A percentile compares a stretch with the other conserved stretches of the same genome.
These are phyloP conservation scores for Caiman crocodilus DNA, from an alignment of 2,797 vertebrate genomes.

Conservation along the genomic window DNA sequence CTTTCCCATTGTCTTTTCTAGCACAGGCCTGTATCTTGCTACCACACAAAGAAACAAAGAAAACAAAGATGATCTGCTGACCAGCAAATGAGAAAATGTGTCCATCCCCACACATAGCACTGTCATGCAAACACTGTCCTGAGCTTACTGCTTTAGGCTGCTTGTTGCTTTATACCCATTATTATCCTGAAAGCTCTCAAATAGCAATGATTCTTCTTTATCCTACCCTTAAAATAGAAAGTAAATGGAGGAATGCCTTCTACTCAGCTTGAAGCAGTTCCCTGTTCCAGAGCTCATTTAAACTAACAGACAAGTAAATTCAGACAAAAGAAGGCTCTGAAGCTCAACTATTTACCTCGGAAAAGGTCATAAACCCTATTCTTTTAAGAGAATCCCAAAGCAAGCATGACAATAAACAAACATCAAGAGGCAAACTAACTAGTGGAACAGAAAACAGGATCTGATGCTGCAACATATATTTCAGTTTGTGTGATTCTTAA, in stretches of 20 bases:
- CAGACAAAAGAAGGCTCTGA: constrained; percentile 41
- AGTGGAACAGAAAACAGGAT: constrained; percentile 60
- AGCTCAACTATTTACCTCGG: constrained; percentile 70
- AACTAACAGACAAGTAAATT: constrained; percentile 34
- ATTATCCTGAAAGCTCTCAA: background rate
- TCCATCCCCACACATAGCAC: background rate
- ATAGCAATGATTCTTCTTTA: background rate
- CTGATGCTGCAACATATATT: constrained; percentile 16
- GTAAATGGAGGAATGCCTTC: background rate
- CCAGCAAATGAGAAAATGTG: background rate
- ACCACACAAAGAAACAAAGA: background rate
- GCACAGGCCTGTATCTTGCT: background rate
- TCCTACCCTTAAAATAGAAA: constrained; percentile 3
- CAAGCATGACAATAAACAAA: constrained; percentile 60
- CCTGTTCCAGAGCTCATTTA: constrained; percentile 27
- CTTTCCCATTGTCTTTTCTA: background rate
- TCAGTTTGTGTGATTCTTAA: constrained; percentile 34
- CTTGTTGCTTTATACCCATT: background rate
- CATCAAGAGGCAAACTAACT: constrained; percentile 52
- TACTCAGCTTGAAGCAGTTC: background rate
- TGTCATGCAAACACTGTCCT: background rate
- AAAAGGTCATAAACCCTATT: constrained; percentile 64
- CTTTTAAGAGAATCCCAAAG: constrained; percentile 37
- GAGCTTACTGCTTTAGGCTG: background rate
- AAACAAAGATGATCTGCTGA: background rate